Conservation (phyloP, 2,113 vertebrate species). For the Nothoprocta perdicaria region DNA sequence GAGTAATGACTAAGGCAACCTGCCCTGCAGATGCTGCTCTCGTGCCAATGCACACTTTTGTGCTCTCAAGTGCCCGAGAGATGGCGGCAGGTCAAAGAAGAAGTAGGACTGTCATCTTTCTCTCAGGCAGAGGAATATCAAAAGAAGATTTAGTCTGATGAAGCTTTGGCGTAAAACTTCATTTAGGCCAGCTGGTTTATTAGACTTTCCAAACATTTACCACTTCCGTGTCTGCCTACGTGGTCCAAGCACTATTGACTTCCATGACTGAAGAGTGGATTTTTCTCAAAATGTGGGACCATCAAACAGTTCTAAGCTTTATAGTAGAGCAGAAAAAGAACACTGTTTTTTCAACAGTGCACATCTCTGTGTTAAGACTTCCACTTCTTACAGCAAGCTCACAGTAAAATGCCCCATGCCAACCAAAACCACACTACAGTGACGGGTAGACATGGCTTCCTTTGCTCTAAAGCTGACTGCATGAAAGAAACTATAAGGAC, state of each 20-base stretch:
- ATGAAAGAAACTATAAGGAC: background rate
- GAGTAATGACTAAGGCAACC: background rate
- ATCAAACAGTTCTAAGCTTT: background rate
- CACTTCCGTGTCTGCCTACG: no score
- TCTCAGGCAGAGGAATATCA: background rate
- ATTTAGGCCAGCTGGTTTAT: background rate
- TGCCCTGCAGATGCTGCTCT: background rate
- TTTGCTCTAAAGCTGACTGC: background rate
- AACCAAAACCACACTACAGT: background rate
- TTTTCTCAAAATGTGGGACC: background rate
- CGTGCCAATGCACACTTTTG: background rate
- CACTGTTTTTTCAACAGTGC: background rate
- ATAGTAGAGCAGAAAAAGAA: background rate
- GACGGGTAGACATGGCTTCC: background rate
- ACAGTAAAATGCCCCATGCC: background rate
- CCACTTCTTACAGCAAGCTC: background rate
- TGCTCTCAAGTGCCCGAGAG: background rate
- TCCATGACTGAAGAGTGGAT: background rate
- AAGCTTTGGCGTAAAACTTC: background rate
- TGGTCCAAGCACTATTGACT: background rate
- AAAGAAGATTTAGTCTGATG: background rate
- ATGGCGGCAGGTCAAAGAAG: background rate
- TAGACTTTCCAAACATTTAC: background rate
- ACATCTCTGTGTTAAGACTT: background rate
- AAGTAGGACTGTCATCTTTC: background rate